phyloP scores from a whole-genome alignment of 2,113 vertebrate genomes.

The Pterocles burchelli region DNA sequence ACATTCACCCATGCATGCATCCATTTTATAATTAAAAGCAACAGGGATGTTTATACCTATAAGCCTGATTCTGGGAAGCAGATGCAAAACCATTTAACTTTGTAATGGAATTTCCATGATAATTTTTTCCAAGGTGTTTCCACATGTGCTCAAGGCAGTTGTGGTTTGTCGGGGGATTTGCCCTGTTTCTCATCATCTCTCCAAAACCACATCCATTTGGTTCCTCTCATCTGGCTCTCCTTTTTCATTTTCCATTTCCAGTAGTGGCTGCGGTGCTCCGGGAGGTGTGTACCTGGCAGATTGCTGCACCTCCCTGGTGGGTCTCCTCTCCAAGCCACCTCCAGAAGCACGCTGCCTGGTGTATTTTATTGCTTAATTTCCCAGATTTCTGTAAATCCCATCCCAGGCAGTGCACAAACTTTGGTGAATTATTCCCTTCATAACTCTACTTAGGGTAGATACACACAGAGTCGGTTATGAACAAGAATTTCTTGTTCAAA shows the following conservation, averaged over 20 bases:
- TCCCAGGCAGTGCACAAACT: neutral
- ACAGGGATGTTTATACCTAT: neutral
- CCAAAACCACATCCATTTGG: neutral
- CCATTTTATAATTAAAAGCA: neutral
- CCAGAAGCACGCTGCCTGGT: neutral
- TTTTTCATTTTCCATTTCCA: neutral
- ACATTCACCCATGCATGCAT: neutral
- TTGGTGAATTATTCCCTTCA: neutral
- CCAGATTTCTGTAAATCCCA: neutral
- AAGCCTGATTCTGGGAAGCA: neutral
- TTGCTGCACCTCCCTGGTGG: neutral
- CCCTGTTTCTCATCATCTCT: neutral
- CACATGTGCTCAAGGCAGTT: fast-evolving
- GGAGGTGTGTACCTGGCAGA: neutral
- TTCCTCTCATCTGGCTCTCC: neutral
- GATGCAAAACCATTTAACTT: neutral
- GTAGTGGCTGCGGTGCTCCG: fast-evolving
- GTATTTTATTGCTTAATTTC: neutral
- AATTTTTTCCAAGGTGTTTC: neutral
- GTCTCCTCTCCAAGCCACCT: neutral
- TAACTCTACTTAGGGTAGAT: neutral
- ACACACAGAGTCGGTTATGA: neutral
- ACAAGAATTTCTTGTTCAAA: neutral
- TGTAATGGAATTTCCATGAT: neutral
- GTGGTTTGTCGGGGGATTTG: neutral